Evolutionary conservation across 2,888 invertebrate species (phyloP).

Genomic region (Belgica antarctica): DNA sequence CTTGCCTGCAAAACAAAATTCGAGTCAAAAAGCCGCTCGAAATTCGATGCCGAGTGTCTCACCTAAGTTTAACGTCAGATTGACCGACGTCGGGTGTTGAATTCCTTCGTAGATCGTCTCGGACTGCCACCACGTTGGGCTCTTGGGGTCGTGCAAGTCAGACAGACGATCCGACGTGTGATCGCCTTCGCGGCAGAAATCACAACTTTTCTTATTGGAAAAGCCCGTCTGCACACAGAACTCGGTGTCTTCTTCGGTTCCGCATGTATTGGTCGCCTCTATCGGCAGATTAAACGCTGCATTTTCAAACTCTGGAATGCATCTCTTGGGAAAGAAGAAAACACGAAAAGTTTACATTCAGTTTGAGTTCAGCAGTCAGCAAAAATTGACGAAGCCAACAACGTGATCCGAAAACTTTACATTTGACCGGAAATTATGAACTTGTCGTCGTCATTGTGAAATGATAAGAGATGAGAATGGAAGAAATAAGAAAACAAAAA

Average conservation of each 20-base stretch:
- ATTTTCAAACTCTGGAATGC: constrained; percentile 95
- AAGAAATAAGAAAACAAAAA: constrained; percentile 32
- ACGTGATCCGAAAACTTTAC: constrained; percentile 15
- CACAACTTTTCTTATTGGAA: constrained; percentile 73
- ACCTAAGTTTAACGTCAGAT: constrained; percentile 86
- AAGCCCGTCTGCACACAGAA: constrained; percentile 92
- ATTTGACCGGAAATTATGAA: constrained; percentile 41
- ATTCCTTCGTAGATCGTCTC: constrained; percentile 95
- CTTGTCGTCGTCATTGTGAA: constrained; percentile 35
- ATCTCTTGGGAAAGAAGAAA: constrained; percentile 59
- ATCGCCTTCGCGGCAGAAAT: constrained; percentile 66
- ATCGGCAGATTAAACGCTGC: constrained; percentile 87
- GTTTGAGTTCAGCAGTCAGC: no score
- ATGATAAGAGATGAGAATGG: constrained; percentile 43
- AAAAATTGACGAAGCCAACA: background rate
- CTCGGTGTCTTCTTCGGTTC: constrained; percentile 74
- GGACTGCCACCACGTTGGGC: constrained; percentile 96
- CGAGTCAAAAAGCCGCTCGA: background rate
- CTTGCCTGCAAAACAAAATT: constrained; percentile 68
- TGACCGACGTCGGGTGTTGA: constrained; percentile 87
- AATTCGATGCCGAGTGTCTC: constrained; percentile 48
- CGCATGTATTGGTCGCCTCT: constrained; percentile 95
- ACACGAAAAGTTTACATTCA: no score
- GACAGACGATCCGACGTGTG: constrained; percentile 79
- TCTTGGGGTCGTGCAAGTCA: constrained; percentile 85